Conservation (phyloP, 2,888 invertebrate genomes). For the Lottia scabra region DNA sequence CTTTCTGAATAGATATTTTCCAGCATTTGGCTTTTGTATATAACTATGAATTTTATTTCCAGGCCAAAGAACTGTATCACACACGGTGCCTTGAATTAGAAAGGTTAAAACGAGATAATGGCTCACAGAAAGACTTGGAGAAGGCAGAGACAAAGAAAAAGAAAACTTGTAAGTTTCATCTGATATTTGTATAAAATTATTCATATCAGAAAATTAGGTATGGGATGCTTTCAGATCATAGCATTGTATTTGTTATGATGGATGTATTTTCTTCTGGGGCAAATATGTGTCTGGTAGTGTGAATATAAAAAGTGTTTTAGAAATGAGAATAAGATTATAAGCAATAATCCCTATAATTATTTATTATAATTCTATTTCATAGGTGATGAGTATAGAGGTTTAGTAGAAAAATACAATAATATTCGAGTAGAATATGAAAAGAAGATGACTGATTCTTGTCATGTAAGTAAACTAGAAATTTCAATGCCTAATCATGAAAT, state of each 20-base stretch:
- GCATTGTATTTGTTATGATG: no score
- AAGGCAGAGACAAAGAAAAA: slow-evolving; percentile 92
- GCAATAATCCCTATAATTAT: no score
- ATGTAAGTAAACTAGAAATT: slow-evolving; percentile 72
- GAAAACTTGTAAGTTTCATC: slow-evolving; percentile 79
- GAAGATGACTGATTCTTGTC: slow-evolving; percentile 82
- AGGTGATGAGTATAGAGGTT: slow-evolving; percentile 91
- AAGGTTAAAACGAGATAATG: slow-evolving; percentile 89
- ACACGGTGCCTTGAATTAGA: slow-evolving; percentile 89
- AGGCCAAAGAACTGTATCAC: slow-evolving; percentile 90
- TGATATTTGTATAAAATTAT: not conserved
- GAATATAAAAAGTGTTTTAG: no score
- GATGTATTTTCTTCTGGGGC: no score
- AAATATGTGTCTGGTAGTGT: no score
- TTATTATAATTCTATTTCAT: no score
- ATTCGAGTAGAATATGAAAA: slow-evolving; percentile 94
- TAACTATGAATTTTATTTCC: slow-evolving; percentile 1
- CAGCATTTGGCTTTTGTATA: no score
- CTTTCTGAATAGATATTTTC: no score
- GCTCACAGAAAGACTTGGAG: slow-evolving; percentile 90
- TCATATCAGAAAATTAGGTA: no score
- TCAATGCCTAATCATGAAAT: no score
- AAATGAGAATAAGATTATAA: no score
- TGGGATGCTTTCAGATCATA: no score
- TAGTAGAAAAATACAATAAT: slow-evolving; percentile 91